These are phyloP conservation scores for Caenorhabditis auriculariae DNA, from an alignment of 2,888 invertebrate genomes.

Conservation along the genomic window DNA sequence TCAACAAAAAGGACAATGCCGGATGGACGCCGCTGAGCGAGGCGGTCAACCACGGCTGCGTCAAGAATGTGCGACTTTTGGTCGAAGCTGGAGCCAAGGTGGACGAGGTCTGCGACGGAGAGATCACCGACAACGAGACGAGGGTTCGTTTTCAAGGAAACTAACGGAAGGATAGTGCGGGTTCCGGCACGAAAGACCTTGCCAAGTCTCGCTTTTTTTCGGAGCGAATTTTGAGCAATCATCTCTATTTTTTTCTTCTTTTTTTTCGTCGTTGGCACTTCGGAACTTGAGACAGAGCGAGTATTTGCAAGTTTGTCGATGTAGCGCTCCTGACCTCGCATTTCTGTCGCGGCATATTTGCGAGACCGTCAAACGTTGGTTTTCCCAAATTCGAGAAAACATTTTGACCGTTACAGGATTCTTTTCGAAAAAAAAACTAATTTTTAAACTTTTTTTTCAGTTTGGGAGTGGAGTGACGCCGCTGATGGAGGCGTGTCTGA, in stretches of 20 bases:
- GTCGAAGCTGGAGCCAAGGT: conserved; percentile 34
- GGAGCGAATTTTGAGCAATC: too few species aligned
- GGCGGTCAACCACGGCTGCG: conserved; percentile 29
- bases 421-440: too few species aligned
- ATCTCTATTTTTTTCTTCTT: too few species aligned
- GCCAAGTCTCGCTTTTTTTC: too few species aligned
- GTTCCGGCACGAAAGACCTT: too few species aligned
- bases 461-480: conserved; percentile 33
- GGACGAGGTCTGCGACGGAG: conserved; percentile 1
- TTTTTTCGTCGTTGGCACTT: too few species aligned
- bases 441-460: conserved; percentile 5
- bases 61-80: conserved; percentile 26
- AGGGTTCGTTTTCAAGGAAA: conserved; percentile 3
- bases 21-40: conserved; percentile 52
- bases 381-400: too few species aligned
- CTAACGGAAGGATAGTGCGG: not conserved
- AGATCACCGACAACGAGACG: not conserved
- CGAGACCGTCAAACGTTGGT: too few species aligned
- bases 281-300: not conserved
- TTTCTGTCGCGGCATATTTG: too few species aligned
- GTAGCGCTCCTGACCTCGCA: too few species aligned
- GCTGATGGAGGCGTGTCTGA: conserved; percentile 44
- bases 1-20: conserved; percentile 40
- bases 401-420: too few species aligned
- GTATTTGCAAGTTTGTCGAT: not conserved